These are phyloP conservation scores for Ptilonorhynchus violaceus DNA, from an alignment of 2,113 vertebrate genomes.

Conservation along the genomic window DNA sequence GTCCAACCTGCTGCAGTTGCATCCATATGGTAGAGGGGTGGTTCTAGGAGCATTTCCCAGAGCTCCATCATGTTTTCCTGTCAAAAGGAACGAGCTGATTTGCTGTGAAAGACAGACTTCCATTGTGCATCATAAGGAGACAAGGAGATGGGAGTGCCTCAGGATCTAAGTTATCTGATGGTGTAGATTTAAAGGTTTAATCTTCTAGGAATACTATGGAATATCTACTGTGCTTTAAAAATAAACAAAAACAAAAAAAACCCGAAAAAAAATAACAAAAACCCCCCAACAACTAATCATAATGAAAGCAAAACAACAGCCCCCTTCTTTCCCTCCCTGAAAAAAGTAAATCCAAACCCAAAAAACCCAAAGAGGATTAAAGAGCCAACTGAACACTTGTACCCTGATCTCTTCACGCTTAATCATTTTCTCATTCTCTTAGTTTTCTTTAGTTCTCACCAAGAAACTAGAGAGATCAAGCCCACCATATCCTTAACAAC, in stretches of 20 bases:
- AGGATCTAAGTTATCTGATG: neutral
- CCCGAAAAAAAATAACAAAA: neutral
- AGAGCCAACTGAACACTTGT: neutral
- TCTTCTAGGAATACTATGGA: neutral
- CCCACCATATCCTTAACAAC: neutral
- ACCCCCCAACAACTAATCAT: neutral
- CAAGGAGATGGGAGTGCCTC: neutral
- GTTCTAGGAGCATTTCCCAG: neutral
- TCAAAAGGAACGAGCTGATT: neutral
- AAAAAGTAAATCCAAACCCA: neutral
- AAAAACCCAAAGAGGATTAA: neutral
- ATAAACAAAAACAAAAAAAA: too few relatives aligned
- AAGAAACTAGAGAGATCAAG: neutral
- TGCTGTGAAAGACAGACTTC: neutral
- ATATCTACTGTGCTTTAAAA: neutral
- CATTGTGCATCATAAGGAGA: neutral
- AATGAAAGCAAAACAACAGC: neutral
- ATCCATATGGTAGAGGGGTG: neutral
- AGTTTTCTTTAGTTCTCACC: neutral
- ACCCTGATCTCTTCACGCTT: neutral
- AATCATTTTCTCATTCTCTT: neutral
- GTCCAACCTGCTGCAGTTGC: neutral
- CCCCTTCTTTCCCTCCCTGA: neutral
- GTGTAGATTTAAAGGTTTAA: neutral
- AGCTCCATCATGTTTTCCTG: neutral